Evolutionary conservation across 2,888 invertebrate genomes (phyloP).

Genomic region (Mythimna albipuncta): DNA sequence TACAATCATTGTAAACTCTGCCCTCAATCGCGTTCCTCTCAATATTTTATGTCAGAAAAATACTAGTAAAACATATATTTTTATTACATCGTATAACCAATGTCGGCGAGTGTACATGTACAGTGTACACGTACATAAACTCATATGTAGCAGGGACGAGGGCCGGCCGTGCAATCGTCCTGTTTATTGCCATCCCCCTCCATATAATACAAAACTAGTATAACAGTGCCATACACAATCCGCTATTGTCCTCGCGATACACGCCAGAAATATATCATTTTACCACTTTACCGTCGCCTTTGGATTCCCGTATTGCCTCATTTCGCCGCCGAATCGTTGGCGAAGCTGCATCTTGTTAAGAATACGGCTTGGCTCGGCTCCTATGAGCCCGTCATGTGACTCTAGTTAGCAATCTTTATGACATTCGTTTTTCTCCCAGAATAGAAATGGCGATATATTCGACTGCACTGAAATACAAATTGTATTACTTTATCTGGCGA

Average conservation of each 20-base stretch:
- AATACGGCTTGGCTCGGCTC: constrained; percentile 69
- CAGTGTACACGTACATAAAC: constrained; percentile 51
- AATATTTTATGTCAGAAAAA: constrained; percentile 49
- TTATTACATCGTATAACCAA: constrained; percentile 58
- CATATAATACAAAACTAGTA: constrained; percentile 74
- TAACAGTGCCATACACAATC: constrained; percentile 71
- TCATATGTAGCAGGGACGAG: constrained; percentile 55
- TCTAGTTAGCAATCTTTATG: constrained; percentile 47
- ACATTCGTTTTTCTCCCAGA: constrained; percentile 30
- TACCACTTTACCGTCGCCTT: constrained; percentile 77
- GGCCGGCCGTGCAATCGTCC: constrained; percentile 71
- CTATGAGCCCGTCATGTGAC: constrained; percentile 33
- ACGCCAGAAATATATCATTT: constrained; percentile 76
- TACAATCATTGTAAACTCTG: constrained; percentile 12
- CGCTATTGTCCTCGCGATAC: constrained; percentile 68
- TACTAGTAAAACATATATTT: constrained; percentile 60
- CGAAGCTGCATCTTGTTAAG: constrained; percentile 70
- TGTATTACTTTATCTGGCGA: constrained; percentile 1
- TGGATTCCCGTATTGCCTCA: constrained; percentile 71
- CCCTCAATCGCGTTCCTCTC: constrained; percentile 34
- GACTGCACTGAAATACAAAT: constrained; percentile 21
- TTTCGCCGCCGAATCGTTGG: constrained; percentile 70
- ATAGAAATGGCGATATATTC: constrained; percentile 13
- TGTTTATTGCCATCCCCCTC: constrained; percentile 75
- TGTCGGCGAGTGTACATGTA: constrained; percentile 52